Base-by-base conservation (phyloP, 1,140 invertebrate species). In the Reticulitermes speratus region DNA sequence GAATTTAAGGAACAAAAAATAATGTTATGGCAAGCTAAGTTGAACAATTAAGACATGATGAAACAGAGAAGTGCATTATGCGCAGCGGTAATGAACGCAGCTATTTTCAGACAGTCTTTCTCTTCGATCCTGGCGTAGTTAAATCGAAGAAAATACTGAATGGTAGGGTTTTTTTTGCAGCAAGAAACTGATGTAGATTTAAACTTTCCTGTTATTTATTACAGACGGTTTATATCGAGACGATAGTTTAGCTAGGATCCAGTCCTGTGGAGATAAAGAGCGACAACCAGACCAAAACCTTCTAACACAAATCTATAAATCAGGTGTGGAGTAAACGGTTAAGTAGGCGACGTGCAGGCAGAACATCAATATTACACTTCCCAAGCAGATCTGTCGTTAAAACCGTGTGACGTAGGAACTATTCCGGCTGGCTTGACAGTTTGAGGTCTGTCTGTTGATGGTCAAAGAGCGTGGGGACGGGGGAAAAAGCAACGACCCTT, bases 301-400 rank as follows among this genome's bases (percentile, higher is more conserved):
- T 75, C 65, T 75, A 75, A 75, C 65, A 75, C 65, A 75, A 75
- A 75, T 75, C 65, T 75, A 75, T 75, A 75, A 75, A 75, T 75
- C 65, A 75, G 65, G 65, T 75, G 25, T 11, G 65, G 65, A 75
- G 65, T 75, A 75, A 75, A 75, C 65, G 65, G 65, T 25, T 25
- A 30, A 55, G 65, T 25, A 75, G 12, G 65, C 14, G 52, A 55
- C 1, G 52, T 55, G 65, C 65, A 1, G n/a, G 65, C 1, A 55
- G 65, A 75, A 75, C 65, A 75, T 75, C 65, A 75, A 75, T 75
- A 75, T 8, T 30, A 75, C n/a, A n/a, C n/a, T 30, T 30, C 65
- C 65, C 65, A 25, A 3, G 65, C 65, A 75, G 65, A 75, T 75
- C 65, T 75, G 25, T 30, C 25, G 65, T 55, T 55, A 55, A 55